Conservation (phyloP, 37 sponge, comb jelly and placozoan species). For the Oscarella lobularis region DNA sequence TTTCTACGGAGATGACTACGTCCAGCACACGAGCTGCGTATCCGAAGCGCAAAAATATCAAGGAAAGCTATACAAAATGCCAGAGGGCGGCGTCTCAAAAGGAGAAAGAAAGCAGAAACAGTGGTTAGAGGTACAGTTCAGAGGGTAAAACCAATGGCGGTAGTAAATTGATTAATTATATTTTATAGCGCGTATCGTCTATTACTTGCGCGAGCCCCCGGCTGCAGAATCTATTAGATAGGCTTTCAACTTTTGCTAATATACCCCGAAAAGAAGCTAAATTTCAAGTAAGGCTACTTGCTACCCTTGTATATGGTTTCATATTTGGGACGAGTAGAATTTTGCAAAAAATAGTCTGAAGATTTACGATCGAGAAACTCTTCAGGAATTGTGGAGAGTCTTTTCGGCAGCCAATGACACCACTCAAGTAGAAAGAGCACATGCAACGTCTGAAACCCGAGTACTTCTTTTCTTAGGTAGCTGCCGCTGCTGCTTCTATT, state of each 20-base stretch:
- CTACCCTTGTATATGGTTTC: background rate
- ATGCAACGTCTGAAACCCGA: too few species aligned
- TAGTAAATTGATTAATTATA: background rate
- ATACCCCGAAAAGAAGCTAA: conserved; percentile 89
- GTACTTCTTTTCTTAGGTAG: too few species aligned
- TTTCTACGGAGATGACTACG: conserved; percentile 71
- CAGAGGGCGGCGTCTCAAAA: conserved; percentile 37
- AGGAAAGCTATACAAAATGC: conserved; percentile 62
- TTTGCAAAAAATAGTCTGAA: conserved; percentile 80
- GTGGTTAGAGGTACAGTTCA: conserved; percentile 76
- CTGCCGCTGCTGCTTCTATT: too few species aligned
- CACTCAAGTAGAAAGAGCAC: too few species aligned
- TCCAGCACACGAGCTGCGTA: conserved; percentile 78
- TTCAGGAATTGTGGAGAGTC: conserved; percentile 63
- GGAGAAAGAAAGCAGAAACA: conserved; percentile 83
- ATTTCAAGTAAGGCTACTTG: conserved; percentile 59
- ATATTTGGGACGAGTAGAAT: conserved; percentile 39
- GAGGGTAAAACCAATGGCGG: background rate
- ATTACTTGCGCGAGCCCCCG: too few species aligned
- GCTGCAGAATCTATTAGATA: too few species aligned
- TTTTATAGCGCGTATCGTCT: background rate
- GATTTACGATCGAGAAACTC: conserved; percentile 35
- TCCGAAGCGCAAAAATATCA: conserved; percentile 96
- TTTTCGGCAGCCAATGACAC: conserved; percentile 24
- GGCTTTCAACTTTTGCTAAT: conserved; percentile 44